Base-by-base conservation (phyloP, 1,140 invertebrate species). In the Metaphire vulgaris region DNA sequence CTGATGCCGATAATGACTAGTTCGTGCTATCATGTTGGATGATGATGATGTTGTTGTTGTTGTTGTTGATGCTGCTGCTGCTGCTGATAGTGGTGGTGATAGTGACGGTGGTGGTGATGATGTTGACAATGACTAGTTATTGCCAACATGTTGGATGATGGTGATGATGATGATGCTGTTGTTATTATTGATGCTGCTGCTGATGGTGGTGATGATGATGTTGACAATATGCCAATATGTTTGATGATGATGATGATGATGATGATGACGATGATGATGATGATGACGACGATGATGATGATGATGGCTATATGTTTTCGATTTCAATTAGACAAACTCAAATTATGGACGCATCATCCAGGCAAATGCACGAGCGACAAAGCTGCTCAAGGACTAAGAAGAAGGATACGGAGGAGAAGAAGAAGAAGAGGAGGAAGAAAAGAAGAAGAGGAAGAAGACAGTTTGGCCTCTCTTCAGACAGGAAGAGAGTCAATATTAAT, bases 341-440 rank as follows among this genome's bases (percentile, higher is more conserved):
- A 91, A 90, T 81, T 87, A 89, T 80, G 83, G 81, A 16, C 88
- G 90, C 78, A 89, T 90, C 76, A 82, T 83, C 33, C 86, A 85
- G 69, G 89, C 89, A 16, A 90, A 90, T 81, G 88, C 89, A 81
- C 82, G 89, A 75, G 89, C 89, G 69, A 87, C 84, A 80, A 90
- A 90, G 81, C 81, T 90, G 33, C 83, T 89, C 31, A 88, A 88
- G 76, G 72, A 75, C 2, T 66, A 64, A n/a, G n/a, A n/a, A n/a
- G n/a, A n/a, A n/a, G n/a, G n/a, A n/a, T n/a, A n/a, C n/a, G n/a
- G n/a, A n/a, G n/a, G n/a, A n/a, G n/a, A n/a, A n/a, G n/a, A n/a
- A n/a, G n/a, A n/a, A n/a, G n/a, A n/a, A n/a, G n/a, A n/a, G n/a
- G n/a, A n/a, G n/a, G n/a, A n/a, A n/a, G n/a, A n/a, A n/a, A n/a